Evolutionary conservation across 2,797 vertebrate species (phyloP).

Genomic region (Vultur gryphus): DNA sequence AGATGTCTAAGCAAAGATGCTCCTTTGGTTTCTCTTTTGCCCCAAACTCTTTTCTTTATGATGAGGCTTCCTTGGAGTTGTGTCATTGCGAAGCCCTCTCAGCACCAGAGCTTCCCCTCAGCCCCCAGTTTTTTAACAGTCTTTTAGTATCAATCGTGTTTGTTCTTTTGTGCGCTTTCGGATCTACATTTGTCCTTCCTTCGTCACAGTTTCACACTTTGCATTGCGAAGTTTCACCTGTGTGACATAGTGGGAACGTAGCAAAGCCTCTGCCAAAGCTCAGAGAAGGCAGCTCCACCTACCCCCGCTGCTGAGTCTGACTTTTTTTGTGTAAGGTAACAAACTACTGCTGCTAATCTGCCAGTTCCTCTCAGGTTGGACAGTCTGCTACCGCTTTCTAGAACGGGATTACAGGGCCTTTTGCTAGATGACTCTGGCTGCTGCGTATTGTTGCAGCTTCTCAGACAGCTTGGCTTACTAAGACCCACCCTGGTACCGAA

Average conservation of each 20-base stretch:
- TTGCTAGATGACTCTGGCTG: not conserved
- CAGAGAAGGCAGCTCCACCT: not conserved
- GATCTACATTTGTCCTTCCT: not conserved
- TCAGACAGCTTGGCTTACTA: not conserved
- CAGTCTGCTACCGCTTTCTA: not conserved
- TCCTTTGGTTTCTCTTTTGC: not conserved
- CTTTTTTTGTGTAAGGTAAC: not conserved
- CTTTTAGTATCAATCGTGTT: rapidly evolving
- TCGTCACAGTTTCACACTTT: not conserved
- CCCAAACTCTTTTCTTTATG: not conserved
- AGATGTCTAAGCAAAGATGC: not conserved
- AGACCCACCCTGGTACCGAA: not conserved
- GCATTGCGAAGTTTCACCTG: not conserved
- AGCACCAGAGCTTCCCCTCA: not conserved
- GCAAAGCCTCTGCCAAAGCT: not conserved
- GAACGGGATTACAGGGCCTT: not conserved
- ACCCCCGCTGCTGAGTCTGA: not conserved
- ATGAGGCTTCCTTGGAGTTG: not conserved
- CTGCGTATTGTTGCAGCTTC: not conserved
- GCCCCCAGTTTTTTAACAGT: not conserved
- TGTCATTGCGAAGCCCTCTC: not conserved
- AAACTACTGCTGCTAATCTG: not conserved
- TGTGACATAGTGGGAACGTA: not conserved
- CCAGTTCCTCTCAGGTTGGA: not conserved
- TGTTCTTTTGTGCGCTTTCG: not conserved